Conservation (phyloP, 1,140 invertebrate species). For the Dreissena rostriformis region DNA sequence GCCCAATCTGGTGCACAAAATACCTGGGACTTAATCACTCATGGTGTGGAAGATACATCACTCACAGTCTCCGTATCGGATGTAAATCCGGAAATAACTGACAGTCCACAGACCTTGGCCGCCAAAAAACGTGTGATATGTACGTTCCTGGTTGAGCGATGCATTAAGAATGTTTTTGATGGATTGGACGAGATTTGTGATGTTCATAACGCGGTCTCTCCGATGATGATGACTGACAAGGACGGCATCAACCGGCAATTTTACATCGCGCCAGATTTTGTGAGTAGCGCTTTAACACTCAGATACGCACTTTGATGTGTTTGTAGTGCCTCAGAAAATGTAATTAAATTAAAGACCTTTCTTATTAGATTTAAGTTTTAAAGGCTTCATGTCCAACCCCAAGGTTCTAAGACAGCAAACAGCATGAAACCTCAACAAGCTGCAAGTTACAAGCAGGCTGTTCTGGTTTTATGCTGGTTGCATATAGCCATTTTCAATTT, state of each 20-base stretch:
- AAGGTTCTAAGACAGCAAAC: too few relatives aligned
- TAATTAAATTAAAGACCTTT: too few relatives aligned
- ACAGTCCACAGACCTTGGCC: not conserved
- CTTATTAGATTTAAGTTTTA: too few relatives aligned
- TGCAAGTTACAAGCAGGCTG: too few relatives aligned
- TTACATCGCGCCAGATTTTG: conserved; percentile 92
- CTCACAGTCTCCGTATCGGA: conserved; percentile 22
- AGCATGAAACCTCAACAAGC: too few relatives aligned
- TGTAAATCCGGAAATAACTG: not conserved
- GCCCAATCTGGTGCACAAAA: conserved; percentile 60
- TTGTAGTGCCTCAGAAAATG: too few relatives aligned
- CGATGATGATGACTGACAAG: conserved; percentile 65
- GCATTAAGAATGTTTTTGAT: conserved; percentile 91
- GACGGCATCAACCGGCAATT: conserved; percentile 89
- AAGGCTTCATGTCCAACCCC: too few relatives aligned
- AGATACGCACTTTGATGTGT: too few relatives aligned
- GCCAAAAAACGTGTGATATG: conserved; percentile 63
- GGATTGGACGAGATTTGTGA: conserved; percentile 82
- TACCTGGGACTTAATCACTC: conserved; percentile 72
- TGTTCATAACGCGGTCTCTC: conserved; percentile 74
- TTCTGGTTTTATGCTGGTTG: too few relatives aligned
- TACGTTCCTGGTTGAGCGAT: conserved; percentile 94
- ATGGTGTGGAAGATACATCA: not conserved
- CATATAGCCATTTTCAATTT: too few relatives aligned
- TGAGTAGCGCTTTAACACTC: conserved; percentile 77